Evolutionary conservation across 30 jellyfish, hydroid and myxozoan species (phyloP).

Genomic region (Hydractinia echinata): DNA sequence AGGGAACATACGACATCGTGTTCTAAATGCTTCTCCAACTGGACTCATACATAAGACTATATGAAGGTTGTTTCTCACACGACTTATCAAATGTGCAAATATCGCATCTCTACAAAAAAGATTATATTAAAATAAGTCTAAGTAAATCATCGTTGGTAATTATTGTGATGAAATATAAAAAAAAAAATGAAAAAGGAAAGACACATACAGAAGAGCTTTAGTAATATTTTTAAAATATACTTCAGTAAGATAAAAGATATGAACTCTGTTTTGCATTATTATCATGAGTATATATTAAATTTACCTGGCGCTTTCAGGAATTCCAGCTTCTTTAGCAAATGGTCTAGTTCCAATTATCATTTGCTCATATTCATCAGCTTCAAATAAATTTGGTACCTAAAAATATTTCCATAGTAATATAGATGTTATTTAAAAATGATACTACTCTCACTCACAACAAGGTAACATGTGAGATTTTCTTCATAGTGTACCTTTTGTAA

Average conservation of each 20-base stretch:
- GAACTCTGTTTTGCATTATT: background rate
- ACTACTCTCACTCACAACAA: too few species aligned
- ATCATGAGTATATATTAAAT: background rate
- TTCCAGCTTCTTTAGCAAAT: constrained; percentile 95
- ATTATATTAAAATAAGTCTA: background rate
- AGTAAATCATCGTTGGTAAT: background rate
- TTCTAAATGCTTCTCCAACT: constrained; percentile 92
- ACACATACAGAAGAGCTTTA: background rate
- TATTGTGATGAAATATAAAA: background rate
- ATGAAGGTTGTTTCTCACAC: constrained; percentile 80
- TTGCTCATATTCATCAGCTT: constrained; percentile 82
- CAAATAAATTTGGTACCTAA: constrained; percentile 90
- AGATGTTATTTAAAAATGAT: too few species aligned
- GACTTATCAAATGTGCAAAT: constrained; percentile 68
- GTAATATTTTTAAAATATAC: too few species aligned
- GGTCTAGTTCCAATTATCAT: constrained; percentile 81
- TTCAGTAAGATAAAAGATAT: background rate
- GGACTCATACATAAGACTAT: constrained; percentile 94
- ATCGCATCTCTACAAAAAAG: constrained; percentile 61
- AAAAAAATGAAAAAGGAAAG: background rate
- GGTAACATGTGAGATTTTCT: background rate
- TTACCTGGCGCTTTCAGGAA: constrained; percentile 89
- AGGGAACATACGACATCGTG: constrained; percentile 96
- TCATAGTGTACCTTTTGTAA: background rate
- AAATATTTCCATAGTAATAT: background rate